Percentiles rank a stretch among this genome's conserved stretches.
These are phyloP conservation scores for Oedothorax gibbosus DNA, from an alignment of 1,140 invertebrate species.

Conservation along the genomic window DNA sequence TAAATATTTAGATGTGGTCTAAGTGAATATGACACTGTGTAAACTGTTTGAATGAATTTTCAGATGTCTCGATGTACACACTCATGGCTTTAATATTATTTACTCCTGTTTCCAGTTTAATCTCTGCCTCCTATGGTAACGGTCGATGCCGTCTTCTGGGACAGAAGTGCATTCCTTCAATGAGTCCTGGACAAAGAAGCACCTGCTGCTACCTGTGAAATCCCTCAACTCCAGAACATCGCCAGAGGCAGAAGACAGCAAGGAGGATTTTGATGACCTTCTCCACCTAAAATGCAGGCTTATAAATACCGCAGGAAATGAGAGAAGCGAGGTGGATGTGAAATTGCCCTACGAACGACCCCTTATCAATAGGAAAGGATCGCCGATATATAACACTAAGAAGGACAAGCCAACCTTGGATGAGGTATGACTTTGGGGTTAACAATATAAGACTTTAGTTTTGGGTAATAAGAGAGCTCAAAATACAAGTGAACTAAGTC, in stretches of 20 bases:
- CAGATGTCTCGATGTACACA: too few relatives aligned
- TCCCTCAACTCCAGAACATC: neutral
- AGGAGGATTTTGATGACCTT: constrained; percentile 53
- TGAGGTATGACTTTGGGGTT: constrained; percentile 33
- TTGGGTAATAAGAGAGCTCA: too few relatives aligned
- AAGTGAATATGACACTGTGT: too few relatives aligned
- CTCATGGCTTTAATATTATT: too few relatives aligned
- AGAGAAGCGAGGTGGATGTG: constrained; percentile 50
- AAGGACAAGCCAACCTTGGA: constrained; percentile 62
- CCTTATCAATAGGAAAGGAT: constrained; percentile 21
- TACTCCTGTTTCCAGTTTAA: constrained; percentile 28
- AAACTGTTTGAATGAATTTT: too few relatives aligned
- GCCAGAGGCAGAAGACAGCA: neutral
- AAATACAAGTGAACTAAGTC: too few relatives aligned
- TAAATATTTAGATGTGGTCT: too few relatives aligned
- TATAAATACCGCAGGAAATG: constrained; percentile 61
- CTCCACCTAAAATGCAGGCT: constrained; percentile 58
- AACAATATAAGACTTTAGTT: too few relatives aligned
- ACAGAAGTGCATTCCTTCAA: constrained; percentile 58
- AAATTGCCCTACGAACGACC: constrained; percentile 42
- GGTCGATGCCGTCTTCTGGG: constrained; percentile 59
- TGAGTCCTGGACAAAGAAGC: constrained; percentile 55
- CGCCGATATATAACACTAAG: constrained; percentile 42
- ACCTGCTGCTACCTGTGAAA: constrained; percentile 34
- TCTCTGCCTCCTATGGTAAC: constrained; percentile 18